phyloP scores from a whole-genome alignment of 2,888 invertebrate species.

The Ypsolopha sequella region DNA sequence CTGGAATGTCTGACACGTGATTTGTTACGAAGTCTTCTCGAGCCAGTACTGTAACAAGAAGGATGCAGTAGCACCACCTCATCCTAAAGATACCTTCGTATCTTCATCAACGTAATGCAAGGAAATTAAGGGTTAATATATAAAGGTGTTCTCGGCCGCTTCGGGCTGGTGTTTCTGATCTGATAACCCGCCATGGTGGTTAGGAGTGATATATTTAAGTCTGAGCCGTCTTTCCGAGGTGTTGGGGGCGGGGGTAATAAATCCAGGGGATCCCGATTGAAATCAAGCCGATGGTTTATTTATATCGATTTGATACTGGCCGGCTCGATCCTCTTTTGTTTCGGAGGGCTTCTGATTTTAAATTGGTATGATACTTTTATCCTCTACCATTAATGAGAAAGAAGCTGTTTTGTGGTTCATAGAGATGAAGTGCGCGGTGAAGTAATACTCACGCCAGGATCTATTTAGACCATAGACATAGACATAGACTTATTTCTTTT shows the following conservation, averaged over 20 bases:
- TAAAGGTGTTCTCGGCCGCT: slow-evolving; percentile 1
- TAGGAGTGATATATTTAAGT: slow-evolving; percentile 8
- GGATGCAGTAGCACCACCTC: background rate
- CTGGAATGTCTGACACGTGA: too few relatives aligned
- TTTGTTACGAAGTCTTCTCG: background rate
- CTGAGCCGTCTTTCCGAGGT: slow-evolving; percentile 7
- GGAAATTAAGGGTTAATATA: slow-evolving; percentile 4
- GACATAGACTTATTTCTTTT: too few relatives aligned
- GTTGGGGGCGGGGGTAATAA: slow-evolving; percentile 15
- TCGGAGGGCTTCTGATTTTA: too few relatives aligned
- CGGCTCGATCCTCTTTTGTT: too few relatives aligned
- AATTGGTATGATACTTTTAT: too few relatives aligned
- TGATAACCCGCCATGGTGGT: slow-evolving; percentile 4
- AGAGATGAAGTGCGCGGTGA: too few relatives aligned
- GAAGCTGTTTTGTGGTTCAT: too few relatives aligned
- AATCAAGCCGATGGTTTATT: slow-evolving; percentile 9
- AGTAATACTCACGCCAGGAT: too few relatives aligned
- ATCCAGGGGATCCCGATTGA: slow-evolving; percentile 11
- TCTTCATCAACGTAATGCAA: slow-evolving; percentile 3
- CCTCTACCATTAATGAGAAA: too few relatives aligned
- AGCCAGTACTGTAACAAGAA: background rate
- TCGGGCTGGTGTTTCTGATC: slow-evolving; percentile 1
- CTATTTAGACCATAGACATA: too few relatives aligned
- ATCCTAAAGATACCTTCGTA: background rate
- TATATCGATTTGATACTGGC: background rate